Conservation (phyloP, 2,888 invertebrate species). For the Silvanus unidentatus region DNA sequence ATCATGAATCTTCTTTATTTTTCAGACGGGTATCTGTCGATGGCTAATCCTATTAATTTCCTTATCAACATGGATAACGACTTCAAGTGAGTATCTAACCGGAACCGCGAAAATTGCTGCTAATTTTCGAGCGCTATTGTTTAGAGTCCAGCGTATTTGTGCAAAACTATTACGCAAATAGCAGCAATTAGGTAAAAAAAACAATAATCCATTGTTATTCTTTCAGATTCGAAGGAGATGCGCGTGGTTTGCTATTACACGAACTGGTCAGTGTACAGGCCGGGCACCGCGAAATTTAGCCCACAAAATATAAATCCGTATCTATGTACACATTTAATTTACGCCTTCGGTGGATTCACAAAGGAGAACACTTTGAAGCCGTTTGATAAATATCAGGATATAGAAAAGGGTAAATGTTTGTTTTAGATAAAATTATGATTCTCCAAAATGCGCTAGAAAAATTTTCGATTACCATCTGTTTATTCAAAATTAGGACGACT, state of each 20-base stretch:
- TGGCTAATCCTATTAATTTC: slow-evolving; percentile 35
- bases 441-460: no score
- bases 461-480: no score
- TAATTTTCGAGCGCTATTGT: background rate
- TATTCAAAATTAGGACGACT: no score
- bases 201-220: slow-evolving; percentile 11
- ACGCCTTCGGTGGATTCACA: slow-evolving; percentile 88
- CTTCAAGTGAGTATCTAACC: slow-evolving; percentile 34
- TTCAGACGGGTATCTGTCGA: slow-evolving; percentile 38
- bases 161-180: slow-evolving; percentile 4
- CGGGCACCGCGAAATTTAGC: slow-evolving; percentile 84
- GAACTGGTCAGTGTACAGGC: slow-evolving; percentile 89
- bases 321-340: slow-evolving; percentile 86
- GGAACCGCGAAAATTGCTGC: background rate
- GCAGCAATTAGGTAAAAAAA: slow-evolving; percentile 1
- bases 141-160: no score
- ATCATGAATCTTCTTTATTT: slow-evolving; percentile 15
- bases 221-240: slow-evolving; percentile 53
- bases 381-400: slow-evolving; percentile 92
- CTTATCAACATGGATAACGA: slow-evolving; percentile 32
- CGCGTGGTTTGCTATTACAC: slow-evolving; percentile 89
- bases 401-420: slow-evolving; percentile 73
- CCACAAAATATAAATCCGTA: slow-evolving; percentile 94
- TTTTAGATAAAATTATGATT: no score
- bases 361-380: slow-evolving; percentile 87